A percentile compares a stretch with the other conserved stretches of the same genome.
Evolutionary conservation across 92 coral and sea anemone genomes (phyloP).

Genomic region (Actinostola sp.): DNA sequence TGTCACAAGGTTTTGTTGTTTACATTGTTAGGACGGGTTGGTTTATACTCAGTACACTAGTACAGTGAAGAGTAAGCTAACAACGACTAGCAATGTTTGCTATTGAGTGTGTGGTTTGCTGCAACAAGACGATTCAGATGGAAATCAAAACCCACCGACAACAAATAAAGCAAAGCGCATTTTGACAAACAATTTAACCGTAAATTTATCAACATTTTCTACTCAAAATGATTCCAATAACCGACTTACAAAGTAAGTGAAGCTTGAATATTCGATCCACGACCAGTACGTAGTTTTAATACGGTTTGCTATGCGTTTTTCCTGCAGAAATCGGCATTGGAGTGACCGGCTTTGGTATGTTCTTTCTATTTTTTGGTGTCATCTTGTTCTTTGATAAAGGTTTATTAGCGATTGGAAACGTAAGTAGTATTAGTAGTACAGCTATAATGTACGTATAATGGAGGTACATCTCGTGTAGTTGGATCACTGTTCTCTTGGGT

Average conservation of each 20-base stretch:
- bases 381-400: slow-evolving; percentile 98
- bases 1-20: too few relatives aligned
- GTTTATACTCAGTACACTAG: too few relatives aligned
- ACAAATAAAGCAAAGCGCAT: too few relatives aligned
- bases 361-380: slow-evolving; percentile 93
- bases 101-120: too few relatives aligned
- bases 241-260: slow-evolving; percentile 94
- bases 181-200: not conserved
- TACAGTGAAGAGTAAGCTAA: too few relatives aligned
- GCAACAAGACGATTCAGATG: too few relatives aligned
- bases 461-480: not conserved
- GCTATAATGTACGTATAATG: too few relatives aligned
- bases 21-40: too few relatives aligned
- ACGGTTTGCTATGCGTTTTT: slow-evolving; percentile 1
- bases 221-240: slow-evolving; percentile 86
- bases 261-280: not conserved
- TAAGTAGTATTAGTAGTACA: slow-evolving; percentile 49
- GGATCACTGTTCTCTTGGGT: not conserved
- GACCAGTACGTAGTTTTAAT: not conserved
- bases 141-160: too few relatives aligned
- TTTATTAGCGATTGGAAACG: slow-evolving; percentile 98
- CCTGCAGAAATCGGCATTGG: slow-evolving; percentile 98
- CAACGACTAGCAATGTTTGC: too few relatives aligned
- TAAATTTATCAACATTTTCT: slow-evolving; percentile 8
- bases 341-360: slow-evolving; percentile 96